Evolutionary conservation across 2,797 vertebrate species (phyloP).

Genomic region (Loriculus beryllinus): DNA sequence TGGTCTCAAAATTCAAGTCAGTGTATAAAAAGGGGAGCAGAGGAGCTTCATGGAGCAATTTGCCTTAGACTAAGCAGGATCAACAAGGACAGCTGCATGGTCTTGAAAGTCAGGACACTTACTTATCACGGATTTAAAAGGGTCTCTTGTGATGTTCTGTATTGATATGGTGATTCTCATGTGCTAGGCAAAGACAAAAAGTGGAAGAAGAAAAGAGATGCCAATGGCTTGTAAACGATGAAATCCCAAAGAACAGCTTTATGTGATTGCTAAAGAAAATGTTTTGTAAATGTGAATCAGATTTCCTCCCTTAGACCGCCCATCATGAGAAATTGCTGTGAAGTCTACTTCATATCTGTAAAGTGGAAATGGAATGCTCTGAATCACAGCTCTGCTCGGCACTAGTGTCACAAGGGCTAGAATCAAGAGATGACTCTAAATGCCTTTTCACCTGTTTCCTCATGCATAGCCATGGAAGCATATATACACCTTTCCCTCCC

Average conservation of each 20-base stretch:
- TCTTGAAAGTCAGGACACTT: conserved; percentile 34
- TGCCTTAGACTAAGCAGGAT: conserved; percentile 44
- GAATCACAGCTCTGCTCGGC: neutral
- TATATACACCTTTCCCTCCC: neutral
- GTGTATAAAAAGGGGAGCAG: neutral
- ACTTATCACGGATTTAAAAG: conserved; percentile 9
- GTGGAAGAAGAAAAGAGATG: neutral
- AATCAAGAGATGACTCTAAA: neutral
- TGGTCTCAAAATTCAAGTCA: neutral
- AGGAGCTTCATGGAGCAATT: neutral
- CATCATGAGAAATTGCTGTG: neutral
- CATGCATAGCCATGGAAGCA: fast-evolving
- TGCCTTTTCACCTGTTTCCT: neutral
- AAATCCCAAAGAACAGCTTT: conserved; percentile 6
- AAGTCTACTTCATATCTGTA: neutral
- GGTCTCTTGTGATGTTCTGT: conserved; percentile 19
- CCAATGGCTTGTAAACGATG: neutral
- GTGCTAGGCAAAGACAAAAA: neutral
- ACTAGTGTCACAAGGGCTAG: fast-evolving
- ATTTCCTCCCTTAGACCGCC: neutral
- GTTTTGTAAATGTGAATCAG: neutral
- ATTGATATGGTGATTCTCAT: neutral
- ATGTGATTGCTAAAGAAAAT: neutral
- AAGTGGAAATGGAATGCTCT: neutral
- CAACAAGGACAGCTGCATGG: conserved; percentile 32